Percentiles rank a stretch among this genome's conserved stretches.
These are phyloP conservation scores for Chauna torquata DNA, from an alignment of 2,113 vertebrate genomes.

Conservation along the genomic window DNA sequence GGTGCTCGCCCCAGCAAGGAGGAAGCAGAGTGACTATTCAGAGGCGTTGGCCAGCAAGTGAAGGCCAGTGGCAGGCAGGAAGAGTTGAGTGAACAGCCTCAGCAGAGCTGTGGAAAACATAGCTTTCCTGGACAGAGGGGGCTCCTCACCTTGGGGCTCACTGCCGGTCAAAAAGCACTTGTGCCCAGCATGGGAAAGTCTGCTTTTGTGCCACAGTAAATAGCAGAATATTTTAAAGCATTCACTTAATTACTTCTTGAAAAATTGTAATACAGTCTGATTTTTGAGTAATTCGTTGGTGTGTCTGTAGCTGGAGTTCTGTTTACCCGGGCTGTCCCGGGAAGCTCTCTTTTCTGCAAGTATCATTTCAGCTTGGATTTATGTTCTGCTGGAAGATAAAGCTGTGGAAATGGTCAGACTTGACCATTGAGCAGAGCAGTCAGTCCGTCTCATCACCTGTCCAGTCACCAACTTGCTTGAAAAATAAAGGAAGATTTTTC, in stretches of 20 bases:
- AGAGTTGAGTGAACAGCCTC: not conserved
- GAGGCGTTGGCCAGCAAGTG: not conserved
- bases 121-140: not conserved
- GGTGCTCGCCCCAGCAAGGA: not conserved
- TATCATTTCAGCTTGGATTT: not conserved
- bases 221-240: not conserved
- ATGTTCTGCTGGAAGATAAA: not conserved
- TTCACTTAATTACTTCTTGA: not conserved
- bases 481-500: not conserved
- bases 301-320: not conserved
- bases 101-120: rapidly evolving
- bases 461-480: conserved; percentile 1
- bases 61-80: not conserved
- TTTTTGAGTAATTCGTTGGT: not conserved
- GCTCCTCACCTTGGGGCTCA: not conserved
- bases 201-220: not conserved
- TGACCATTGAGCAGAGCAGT: not conserved
- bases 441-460: not conserved
- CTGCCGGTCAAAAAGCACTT: not conserved
- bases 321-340: not conserved
- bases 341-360: not conserved
- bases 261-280: not conserved
- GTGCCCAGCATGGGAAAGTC: not conserved
- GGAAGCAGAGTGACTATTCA: not conserved
- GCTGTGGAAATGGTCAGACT: conserved; percentile 9